Evolutionary conservation across 2,797 vertebrate genomes (phyloP).

Genomic region (Synanceia verrucosa): DNA sequence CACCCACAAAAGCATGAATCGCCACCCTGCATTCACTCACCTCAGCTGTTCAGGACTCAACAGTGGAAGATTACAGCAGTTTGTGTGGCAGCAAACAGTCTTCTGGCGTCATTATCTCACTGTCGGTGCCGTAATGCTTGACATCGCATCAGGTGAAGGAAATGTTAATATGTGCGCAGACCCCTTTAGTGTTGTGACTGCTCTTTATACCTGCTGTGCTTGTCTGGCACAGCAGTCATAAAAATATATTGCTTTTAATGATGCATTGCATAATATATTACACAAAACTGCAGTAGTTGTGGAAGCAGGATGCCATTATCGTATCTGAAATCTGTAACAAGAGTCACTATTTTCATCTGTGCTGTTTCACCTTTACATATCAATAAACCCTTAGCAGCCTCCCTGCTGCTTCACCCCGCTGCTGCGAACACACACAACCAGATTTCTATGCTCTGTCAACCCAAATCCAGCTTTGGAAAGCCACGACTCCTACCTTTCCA

Average conservation of each 20-base stretch:
- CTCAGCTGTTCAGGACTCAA: slow-evolving; percentile 22
- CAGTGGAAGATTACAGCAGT: slow-evolving; percentile 46
- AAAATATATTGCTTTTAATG: neutral
- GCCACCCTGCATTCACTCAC: slow-evolving; percentile 10
- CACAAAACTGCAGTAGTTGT: slow-evolving; percentile 32
- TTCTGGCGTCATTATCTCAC: slow-evolving; percentile 30
- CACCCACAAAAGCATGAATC: slow-evolving; percentile 44
- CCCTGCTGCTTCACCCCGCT: slow-evolving; percentile 55
- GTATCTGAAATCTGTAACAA: slow-evolving; percentile 35
- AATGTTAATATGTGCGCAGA: neutral
- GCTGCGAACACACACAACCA: slow-evolving; percentile 45
- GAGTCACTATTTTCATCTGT: slow-evolving; percentile 54
- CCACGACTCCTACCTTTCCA: slow-evolving; percentile 71
- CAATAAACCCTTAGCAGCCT: slow-evolving; percentile 70
- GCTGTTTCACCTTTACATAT: slow-evolving; percentile 70
- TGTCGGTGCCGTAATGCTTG: slow-evolving; percentile 25
- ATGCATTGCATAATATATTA: slow-evolving; percentile 38
- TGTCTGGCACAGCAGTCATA: neutral
- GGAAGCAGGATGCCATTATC: slow-evolving; percentile 34
- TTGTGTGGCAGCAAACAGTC: slow-evolving; percentile 30
- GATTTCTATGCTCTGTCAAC: slow-evolving; percentile 71
- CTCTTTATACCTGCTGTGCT: slow-evolving; percentile 7
- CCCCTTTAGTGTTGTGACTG: neutral
- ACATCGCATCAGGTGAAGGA: slow-evolving; percentile 13
- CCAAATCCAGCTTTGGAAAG: slow-evolving; percentile 75